These are phyloP conservation scores for Athalia cordata DNA, from an alignment of 2,888 invertebrate species.

Conservation along the genomic window DNA sequence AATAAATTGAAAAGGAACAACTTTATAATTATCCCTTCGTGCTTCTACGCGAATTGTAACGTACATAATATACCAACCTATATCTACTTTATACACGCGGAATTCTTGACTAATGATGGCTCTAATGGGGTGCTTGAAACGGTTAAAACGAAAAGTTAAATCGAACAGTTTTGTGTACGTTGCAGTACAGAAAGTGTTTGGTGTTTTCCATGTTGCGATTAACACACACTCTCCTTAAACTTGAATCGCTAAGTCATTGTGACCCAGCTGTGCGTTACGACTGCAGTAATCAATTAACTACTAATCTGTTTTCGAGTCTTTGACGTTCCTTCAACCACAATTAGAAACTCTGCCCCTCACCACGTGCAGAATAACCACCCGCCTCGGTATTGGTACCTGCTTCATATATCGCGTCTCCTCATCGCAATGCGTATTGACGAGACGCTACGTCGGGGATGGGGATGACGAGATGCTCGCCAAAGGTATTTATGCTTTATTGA, in stretches of 20 bases:
- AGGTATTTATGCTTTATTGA: slow-evolving; percentile 56
- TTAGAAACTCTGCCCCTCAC: slow-evolving; percentile 17
- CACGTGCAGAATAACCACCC: neutral
- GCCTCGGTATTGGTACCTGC: neutral
- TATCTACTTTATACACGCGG: slow-evolving; percentile 21
- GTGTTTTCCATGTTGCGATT: neutral
- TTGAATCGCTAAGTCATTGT: slow-evolving; percentile 31
- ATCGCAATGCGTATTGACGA: slow-evolving; percentile 23
- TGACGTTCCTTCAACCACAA: slow-evolving; percentile 41
- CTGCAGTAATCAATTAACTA: slow-evolving; percentile 46
- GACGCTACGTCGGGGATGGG: slow-evolving; percentile 11
- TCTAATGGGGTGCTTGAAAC: slow-evolving; percentile 28
- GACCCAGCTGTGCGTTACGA: neutral
- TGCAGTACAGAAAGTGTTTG: neutral
- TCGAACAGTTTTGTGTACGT: slow-evolving; percentile 20
- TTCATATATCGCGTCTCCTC: too few species aligned
- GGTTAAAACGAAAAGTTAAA: slow-evolving; percentile 33
- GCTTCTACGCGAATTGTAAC: slow-evolving; percentile 31
- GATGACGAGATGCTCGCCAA: slow-evolving; percentile 50
- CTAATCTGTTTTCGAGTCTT: slow-evolving; percentile 48
- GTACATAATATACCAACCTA: neutral
- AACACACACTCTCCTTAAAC: slow-evolving; percentile 13
- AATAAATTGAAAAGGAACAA: slow-evolving; percentile 31
- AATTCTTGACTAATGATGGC: slow-evolving; percentile 35
- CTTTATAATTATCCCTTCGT: slow-evolving; percentile 35